Percentiles rank a stretch among this genome's conserved stretches.
phyloP scores from a whole-genome alignment of 2,113 vertebrate species.

The Haemorhous mexicanus region DNA sequence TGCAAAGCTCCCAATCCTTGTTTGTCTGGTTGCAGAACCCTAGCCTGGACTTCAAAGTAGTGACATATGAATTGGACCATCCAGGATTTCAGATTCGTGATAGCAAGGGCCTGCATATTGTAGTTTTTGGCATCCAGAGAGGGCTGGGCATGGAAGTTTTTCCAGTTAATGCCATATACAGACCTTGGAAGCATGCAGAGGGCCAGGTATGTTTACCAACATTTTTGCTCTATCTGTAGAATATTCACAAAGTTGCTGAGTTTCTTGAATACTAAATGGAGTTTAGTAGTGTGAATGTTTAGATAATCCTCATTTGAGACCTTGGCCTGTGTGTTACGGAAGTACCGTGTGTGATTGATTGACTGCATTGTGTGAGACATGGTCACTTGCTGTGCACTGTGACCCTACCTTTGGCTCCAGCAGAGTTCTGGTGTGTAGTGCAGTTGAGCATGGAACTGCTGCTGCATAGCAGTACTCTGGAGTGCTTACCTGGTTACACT shows the following conservation, averaged over 20 bases:
- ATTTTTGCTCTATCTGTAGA: background rate
- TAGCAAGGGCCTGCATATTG: slow-evolving; percentile 94
- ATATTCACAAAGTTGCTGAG: background rate
- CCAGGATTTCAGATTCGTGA: slow-evolving; percentile 95
- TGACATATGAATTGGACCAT: slow-evolving; percentile 97
- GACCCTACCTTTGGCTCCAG: background rate
- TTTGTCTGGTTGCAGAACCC: slow-evolving; percentile 83
- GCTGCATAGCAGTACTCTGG: background rate
- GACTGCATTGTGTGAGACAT: background rate
- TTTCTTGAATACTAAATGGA: background rate
- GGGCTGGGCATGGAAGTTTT: slow-evolving; percentile 95
- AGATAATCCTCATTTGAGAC: background rate
- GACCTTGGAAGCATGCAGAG: slow-evolving; percentile 97
- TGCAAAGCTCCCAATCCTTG: background rate
- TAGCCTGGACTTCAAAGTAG: slow-evolving; percentile 96
- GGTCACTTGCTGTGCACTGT: background rate
- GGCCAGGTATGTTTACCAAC: slow-evolving; percentile 82
- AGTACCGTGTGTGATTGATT: background rate
- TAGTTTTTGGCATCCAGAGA: slow-evolving; percentile 95
- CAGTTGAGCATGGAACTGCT: background rate
- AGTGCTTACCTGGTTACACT: background rate
- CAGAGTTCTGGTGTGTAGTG: background rate
- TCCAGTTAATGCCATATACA: slow-evolving; percentile 95
- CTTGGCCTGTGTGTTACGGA: background rate
- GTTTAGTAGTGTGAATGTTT: background rate